A percentile compares a stretch with the other conserved stretches of the same genome.
These are phyloP conservation scores for Tapera naevia DNA, from an alignment of 2,797 vertebrate genomes.

Conservation along the genomic window DNA sequence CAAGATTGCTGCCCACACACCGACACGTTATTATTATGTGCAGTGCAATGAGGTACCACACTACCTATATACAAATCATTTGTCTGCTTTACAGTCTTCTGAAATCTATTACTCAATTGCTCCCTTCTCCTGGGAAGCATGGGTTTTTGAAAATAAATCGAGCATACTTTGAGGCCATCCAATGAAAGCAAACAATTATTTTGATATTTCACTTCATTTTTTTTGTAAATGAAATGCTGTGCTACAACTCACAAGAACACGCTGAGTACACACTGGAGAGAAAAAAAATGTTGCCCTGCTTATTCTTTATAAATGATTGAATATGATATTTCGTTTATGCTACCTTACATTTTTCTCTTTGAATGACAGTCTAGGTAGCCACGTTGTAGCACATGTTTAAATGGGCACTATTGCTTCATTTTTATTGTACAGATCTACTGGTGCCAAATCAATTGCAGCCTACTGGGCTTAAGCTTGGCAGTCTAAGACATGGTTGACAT, in stretches of 20 bases:
- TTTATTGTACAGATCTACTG: background rate
- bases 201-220: constrained; percentile 32
- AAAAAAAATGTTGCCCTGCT: background rate
- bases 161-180: constrained; percentile 14
- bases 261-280: background rate
- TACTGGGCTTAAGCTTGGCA: background rate
- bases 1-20: background rate
- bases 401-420: background rate
- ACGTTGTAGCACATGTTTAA: background rate
- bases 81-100: background rate
- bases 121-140: constrained; percentile 19
- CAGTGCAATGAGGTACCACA: background rate
- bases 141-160: background rate
- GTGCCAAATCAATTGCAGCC: background rate
- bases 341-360: background rate
- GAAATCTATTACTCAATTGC: constrained; percentile 5
- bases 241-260: background rate
- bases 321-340: background rate
- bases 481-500: background rate
- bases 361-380: background rate
- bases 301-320: constrained; percentile 41
- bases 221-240: constrained; percentile 5
- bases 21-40: background rate
- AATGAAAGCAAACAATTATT: constrained; percentile 13
- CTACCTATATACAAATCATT: background rate